Evolutionary conservation across 2,888 invertebrate genomes (phyloP), one percentile per base, ranked within the genome.

Genomic region (Morpho achilles): DNA sequence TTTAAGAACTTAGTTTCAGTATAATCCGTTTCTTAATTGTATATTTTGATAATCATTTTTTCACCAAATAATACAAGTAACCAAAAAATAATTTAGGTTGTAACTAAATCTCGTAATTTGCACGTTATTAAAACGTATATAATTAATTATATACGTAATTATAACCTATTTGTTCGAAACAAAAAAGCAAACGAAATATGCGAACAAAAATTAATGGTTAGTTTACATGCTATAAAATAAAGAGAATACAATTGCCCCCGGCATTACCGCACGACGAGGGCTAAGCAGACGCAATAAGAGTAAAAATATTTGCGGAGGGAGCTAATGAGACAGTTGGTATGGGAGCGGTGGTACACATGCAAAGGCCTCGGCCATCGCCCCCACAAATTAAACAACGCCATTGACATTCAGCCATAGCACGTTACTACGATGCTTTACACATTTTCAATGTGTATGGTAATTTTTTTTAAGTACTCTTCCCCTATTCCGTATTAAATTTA

Each of bases 271-370:
- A 68, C 70, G 76, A 73, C 74, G 70, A 80, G 80, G 79, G 80
- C 77, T 75, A 77, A 79, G 79, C 73, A 69, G 68, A 66, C 63
- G 60, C 63, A 76, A 74, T 69, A 74, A 67, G 73, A 83, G 72
- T 74, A 84, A 85, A 85, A 81, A 74, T 65, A 75, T 71, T 75
- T 61, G 75, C 74, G 67, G 71, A 77, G 77, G 80, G 79, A 76
- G 74, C 74, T 80, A 82, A 84, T 78, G 79, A 82, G 79, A 77
- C 75, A 69, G 73, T 78, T 72, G 67, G 74, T 75, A 79, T 76
- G 77, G 68, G 75, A 75, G 71, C 74, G 67, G 68, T 70, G 64
- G 67, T 68, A 57, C 71, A 75, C 72, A 79, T 75, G 77, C 73
- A 70, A 71, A 74, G 69, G 59, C 60, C 64, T 67, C 76, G 79